Evolutionary conservation across 2,888 invertebrate genomes (phyloP).

Genomic region (Drosophila merina): DNA sequence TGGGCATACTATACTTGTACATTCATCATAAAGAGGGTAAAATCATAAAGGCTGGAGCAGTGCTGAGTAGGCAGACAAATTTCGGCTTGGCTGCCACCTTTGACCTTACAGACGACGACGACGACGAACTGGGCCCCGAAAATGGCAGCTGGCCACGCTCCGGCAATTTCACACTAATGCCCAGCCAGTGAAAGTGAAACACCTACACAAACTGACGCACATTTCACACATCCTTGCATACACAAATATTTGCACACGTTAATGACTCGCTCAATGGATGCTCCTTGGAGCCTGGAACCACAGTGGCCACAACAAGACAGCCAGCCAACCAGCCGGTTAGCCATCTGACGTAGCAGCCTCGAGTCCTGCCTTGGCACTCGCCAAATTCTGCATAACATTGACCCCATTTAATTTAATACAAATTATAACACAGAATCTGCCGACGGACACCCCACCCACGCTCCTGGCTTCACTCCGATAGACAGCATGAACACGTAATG

Average conservation of each 20-base stretch:
- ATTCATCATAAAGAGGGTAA: conserved; percentile 24
- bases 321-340: background rate
- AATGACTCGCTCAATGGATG: conserved; percentile 58
- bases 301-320: conserved; percentile 31
- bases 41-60: conserved; percentile 36
- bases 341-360: conserved; percentile 13
- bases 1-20: conserved; percentile 28
- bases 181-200: conserved; percentile 19
- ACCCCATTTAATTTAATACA: conserved; percentile 61
- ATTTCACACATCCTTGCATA: conserved; percentile 19
- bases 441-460: conserved; percentile 18
- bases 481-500: conserved; percentile 46
- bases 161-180: conserved; percentile 54
- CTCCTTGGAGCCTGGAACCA: conserved; percentile 11
- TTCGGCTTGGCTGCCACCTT: conserved; percentile 41
- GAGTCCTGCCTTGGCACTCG: conserved; percentile 13
- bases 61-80: conserved; percentile 24
- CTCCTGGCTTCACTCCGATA: conserved; percentile 19
- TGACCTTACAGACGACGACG: conserved; percentile 57
- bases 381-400: conserved; percentile 66
- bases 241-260: conserved; percentile 71
- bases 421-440: conserved; percentile 49
- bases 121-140: conserved; percentile 42
- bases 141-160: conserved; percentile 58
- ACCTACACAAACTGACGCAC: conserved; percentile 11